Percentiles rank a stretch among this genome's conserved stretches.
Conservation (phyloP, 2,113 vertebrate species). For the Chaetops frenatus region DNA sequence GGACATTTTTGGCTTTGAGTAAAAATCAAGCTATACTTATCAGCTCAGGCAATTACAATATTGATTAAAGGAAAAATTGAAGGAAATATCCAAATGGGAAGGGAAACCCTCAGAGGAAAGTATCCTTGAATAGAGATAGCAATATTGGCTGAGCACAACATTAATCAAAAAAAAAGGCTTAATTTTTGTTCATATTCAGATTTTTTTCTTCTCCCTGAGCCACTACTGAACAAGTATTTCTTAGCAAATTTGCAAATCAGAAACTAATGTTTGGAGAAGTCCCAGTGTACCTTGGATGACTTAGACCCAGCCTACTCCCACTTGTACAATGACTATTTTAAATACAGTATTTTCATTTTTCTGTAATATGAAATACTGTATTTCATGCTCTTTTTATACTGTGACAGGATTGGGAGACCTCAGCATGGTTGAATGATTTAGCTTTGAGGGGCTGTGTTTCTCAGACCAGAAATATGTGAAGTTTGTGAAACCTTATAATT, state of each 20-base stretch:
- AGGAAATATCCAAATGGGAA: background rate
- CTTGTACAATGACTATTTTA: background rate
- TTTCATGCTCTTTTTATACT: background rate
- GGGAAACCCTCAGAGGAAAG: background rate
- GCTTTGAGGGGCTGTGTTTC: background rate
- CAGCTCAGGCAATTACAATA: background rate
- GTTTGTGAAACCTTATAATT: background rate
- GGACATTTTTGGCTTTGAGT: background rate
- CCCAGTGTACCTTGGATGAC: background rate
- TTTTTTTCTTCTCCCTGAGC: background rate
- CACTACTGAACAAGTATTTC: background rate
- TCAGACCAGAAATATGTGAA: background rate
- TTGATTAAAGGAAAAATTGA: background rate
- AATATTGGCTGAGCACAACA: background rate
- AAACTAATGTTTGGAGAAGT: background rate
- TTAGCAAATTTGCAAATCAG: background rate
- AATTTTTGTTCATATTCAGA: background rate
- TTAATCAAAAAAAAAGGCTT: background rate
- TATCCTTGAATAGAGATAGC: background rate
- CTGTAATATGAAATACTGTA: background rate
- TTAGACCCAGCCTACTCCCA: background rate
- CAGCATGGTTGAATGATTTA: background rate
- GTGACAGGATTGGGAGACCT: background rate
- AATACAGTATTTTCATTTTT: background rate
- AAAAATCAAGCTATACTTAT: background rate